phyloP scores from a whole-genome alignment of 2,113 vertebrate species.

The Pterophyllum scalare region DNA sequence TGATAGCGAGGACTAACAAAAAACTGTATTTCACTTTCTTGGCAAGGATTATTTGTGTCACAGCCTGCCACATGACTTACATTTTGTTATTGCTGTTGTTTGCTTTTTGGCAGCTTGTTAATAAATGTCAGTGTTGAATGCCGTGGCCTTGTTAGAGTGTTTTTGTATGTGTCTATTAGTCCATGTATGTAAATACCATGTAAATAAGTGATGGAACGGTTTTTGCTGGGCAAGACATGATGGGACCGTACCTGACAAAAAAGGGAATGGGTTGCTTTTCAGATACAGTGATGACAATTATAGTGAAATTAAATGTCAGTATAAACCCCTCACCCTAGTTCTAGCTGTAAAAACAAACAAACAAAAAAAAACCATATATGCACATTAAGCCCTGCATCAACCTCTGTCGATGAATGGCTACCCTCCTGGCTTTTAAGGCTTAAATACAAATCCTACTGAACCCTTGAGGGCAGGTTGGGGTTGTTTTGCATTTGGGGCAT shows the following conservation, averaged over 20 bases:
- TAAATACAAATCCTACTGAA: slow-evolving; percentile 20
- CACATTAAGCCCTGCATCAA: background rate
- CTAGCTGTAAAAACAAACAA: background rate
- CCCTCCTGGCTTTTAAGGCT: background rate
- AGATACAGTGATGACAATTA: background rate
- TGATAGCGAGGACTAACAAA: too few relatives aligned
- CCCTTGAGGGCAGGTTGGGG: background rate
- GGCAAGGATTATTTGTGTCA: background rate
- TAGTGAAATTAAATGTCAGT: background rate
- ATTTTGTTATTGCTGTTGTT: too few relatives aligned
- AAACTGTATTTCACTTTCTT: background rate
- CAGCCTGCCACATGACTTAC: too few relatives aligned
- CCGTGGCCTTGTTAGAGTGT: background rate
- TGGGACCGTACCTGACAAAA: background rate
- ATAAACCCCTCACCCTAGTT: too few relatives aligned
- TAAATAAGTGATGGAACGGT: background rate
- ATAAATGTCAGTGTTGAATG: background rate
- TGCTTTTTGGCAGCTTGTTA: too few relatives aligned
- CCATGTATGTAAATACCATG: background rate
- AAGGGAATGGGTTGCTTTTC: background rate
- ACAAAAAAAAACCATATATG: background rate
- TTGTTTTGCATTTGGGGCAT: slow-evolving; percentile 12
- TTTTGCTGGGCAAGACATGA: background rate
- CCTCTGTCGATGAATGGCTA: background rate
- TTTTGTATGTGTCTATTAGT: background rate